Base-by-base conservation (phyloP, 2,113 vertebrate genomes). In the Camelus bactrianus region DNA sequence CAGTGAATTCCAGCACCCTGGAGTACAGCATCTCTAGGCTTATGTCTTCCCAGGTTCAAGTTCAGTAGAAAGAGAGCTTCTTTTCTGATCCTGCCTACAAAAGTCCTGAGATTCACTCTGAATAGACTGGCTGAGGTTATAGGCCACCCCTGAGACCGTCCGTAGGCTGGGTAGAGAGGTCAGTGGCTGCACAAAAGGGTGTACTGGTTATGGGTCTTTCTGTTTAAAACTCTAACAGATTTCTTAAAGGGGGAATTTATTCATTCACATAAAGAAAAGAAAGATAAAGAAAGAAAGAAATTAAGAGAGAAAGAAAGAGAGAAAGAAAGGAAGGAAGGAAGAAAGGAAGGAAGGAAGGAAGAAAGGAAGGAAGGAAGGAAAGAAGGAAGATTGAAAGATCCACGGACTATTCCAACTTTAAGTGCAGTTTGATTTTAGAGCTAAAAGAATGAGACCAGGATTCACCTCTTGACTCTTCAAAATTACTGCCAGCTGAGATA, bases 391-490 rank as follows among this genome's bases (percentile, higher is more conserved):
- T 0, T 14, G 19, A 81, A 58, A 86, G 81, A 62, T 35, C 54
- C 58, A 77, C 69, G 15, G 26, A n/a, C 3, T 24, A n/a, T 30
- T 84, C 8, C 42, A 79, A 14, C n/a, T 93, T 93, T 38, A 72
- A n/a, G 58, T 67, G 19, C 20, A 17, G 13, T 93, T 93, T 90
- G 56, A 82, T 70, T 95, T 87, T 87, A 58, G 35, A 87, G 28
- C 54, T 69, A 70, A 75, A 93, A 93, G 60, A 17, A 92, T 73
- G 60, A 89, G 35, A 85, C 24, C 17, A 62, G 35, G 52, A 75
- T 81, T 89, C 17, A 64, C 48, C 19, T 32, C 64, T 80, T 93
- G 46, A 73, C 54, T 88, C 58, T 69, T 84, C 56, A 82, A 87
- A 91, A 91, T 91, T 72, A 70, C 35, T 80, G 67, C 38, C 7